A percentile compares a stretch with the other conserved stretches of the same genome.
Evolutionary conservation across 2,113 vertebrate species (phyloP).

Genomic region (Coryphaenoides rupestris): DNA sequence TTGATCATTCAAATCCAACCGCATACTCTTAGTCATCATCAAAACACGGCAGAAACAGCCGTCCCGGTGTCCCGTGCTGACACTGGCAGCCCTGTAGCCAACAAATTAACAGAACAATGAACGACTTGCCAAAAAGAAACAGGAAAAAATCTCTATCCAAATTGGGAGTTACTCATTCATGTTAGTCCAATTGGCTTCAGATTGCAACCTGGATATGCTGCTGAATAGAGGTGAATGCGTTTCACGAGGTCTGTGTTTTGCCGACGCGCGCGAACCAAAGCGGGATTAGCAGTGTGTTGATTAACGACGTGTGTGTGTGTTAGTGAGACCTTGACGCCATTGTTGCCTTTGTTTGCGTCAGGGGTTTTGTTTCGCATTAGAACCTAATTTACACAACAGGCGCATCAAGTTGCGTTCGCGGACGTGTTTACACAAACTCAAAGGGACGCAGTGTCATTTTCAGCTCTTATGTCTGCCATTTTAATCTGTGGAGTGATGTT

Average conservation of each 20-base stretch:
- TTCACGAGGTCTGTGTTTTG: background rate
- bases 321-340: background rate
- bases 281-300: background rate
- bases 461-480: too few species aligned
- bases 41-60: background rate
- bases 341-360: background rate
- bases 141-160: background rate
- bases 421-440: background rate
- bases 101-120: background rate
- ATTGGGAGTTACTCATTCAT: background rate
- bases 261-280: background rate
- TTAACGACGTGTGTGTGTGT: background rate
- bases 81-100: too few species aligned
- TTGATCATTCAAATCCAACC: background rate
- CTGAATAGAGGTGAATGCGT: background rate
- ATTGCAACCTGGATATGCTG: background rate
- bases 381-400: background rate
- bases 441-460: background rate
- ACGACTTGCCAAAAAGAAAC: background rate
- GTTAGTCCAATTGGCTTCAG: background rate
- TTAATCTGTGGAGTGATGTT: too few species aligned
- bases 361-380: background rate
- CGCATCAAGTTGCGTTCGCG: background rate
- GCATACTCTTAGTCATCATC: background rate
- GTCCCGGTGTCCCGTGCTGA: background rate